A percentile compares a stretch with the other conserved stretches of the same genome.
Conservation (phyloP, 2,113 vertebrate species). For the Ailurus styani region DNA sequence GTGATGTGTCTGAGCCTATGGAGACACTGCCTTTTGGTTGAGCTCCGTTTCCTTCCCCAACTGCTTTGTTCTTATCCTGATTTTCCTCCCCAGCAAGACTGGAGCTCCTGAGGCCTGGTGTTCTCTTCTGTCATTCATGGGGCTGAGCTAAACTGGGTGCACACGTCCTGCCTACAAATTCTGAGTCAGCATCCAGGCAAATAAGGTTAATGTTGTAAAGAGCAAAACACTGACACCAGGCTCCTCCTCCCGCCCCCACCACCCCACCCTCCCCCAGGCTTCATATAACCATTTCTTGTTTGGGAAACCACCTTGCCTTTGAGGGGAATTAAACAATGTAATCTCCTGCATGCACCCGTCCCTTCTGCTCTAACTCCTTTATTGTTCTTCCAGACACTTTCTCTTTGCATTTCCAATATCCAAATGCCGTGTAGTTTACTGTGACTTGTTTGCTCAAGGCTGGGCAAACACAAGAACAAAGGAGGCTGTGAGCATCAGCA, state of each 20-base stretch:
- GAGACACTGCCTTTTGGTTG: neutral
- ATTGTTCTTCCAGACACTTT: neutral
- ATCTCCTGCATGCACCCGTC: neutral
- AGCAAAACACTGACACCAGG: neutral
- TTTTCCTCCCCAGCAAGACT: neutral
- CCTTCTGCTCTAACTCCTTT: neutral
- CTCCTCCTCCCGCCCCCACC: no score
- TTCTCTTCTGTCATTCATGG: neutral
- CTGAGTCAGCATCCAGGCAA: neutral
- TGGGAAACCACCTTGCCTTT: neutral
- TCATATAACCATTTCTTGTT: neutral
- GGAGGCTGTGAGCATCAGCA: neutral
- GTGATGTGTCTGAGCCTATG: neutral
- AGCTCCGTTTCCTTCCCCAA: neutral
- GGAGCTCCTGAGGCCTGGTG: neutral
- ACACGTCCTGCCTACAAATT: neutral
- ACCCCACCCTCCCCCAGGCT: neutral
- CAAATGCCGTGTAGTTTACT: neutral
- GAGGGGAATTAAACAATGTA: neutral
- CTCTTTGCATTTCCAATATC: slow-evolving; percentile 45
- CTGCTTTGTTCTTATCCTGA: neutral
- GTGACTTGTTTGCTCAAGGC: slow-evolving; percentile 27
- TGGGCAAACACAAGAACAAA: slow-evolving; percentile 27
- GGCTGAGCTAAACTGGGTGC: neutral
- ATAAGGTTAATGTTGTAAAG: neutral